A percentile compares a stretch with the other conserved stretches of the same genome.
Evolutionary conservation across 1,140 invertebrate species (phyloP).

Genomic region (Eumeta japonica): DNA sequence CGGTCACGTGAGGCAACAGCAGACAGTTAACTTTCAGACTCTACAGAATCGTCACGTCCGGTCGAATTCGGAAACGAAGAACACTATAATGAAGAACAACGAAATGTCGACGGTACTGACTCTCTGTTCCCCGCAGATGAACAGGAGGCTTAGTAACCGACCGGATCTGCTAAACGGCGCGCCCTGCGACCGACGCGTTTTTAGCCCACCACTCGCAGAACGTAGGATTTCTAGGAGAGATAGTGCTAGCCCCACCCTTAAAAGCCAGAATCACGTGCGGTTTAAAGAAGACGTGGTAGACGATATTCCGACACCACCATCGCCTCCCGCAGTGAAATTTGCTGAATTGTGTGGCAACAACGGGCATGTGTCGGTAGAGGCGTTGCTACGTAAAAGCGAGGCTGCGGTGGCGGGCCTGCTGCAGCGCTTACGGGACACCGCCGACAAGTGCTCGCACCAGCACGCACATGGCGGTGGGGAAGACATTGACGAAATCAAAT

Average conservation of each 20-base stretch:
- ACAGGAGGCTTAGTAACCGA: constrained; percentile 45
- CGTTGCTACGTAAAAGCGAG: constrained; percentile 65
- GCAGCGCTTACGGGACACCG: constrained; percentile 66
- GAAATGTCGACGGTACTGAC: constrained; percentile 51
- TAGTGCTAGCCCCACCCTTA: constrained; percentile 32
- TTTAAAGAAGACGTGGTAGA: constrained; percentile 51
- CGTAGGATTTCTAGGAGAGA: constrained; percentile 34
- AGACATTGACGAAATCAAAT: constrained; percentile 71
- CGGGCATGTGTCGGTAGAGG: constrained; percentile 61
- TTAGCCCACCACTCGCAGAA: constrained; percentile 32
- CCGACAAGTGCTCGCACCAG: constrained; percentile 66
- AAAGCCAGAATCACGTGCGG: constrained; percentile 47
- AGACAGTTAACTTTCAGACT: constrained; percentile 51
- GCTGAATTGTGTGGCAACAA: constrained; percentile 52
- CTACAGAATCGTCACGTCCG: constrained; percentile 45
- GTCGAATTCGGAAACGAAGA: constrained; percentile 53
- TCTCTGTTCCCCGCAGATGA: constrained; percentile 56
- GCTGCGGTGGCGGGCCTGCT: constrained; percentile 65
- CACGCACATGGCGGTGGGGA: constrained; percentile 69
- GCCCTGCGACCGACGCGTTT: constrained; percentile 27
- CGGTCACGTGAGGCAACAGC: constrained; percentile 32
- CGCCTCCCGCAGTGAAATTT: constrained; percentile 49
- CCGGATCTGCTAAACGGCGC: constrained; percentile 43
- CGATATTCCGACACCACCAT: constrained; percentile 49
- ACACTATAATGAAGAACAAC: constrained; percentile 48